Evolutionary conservation across 2,797 vertebrate species (phyloP).

Genomic region (Propithecus deckenii): DNA sequence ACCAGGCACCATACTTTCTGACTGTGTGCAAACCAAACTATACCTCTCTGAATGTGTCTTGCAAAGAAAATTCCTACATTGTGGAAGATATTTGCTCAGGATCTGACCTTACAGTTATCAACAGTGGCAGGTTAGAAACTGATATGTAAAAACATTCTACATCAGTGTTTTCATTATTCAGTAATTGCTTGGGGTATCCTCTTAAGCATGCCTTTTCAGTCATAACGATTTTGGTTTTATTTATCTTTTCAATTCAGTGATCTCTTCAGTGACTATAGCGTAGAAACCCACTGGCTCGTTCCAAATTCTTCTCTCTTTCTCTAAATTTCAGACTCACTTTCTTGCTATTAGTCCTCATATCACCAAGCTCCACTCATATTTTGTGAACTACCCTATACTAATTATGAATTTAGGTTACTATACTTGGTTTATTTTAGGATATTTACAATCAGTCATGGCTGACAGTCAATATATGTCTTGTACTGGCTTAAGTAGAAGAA

Average conservation of each 20-base stretch:
- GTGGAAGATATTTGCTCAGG: constrained; percentile 97
- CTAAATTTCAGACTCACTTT: neutral
- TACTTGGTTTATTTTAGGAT: neutral
- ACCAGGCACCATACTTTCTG: constrained; percentile 97
- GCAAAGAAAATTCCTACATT: constrained; percentile 95
- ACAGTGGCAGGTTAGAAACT: constrained; percentile 92
- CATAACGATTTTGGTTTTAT: neutral
- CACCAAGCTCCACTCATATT: neutral
- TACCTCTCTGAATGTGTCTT: constrained; percentile 93
- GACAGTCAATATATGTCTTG: neutral
- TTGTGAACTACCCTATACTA: neutral
- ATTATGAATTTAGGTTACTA: neutral
- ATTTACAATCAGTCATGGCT: neutral
- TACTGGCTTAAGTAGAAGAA: neutral
- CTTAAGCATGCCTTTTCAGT: neutral
- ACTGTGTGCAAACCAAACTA: constrained; percentile 99
- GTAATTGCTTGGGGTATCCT: neutral
- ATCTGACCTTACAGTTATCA: constrained; percentile 91
- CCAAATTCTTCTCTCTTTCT: neutral
- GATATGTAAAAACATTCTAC: neutral
- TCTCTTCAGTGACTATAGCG: neutral
- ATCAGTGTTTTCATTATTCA: neutral
- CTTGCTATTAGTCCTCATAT: neutral
- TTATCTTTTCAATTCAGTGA: neutral
- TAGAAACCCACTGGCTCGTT: neutral